Evolutionary conservation across 2,888 invertebrate species (phyloP).

Genomic region (Acronicta leporina): DNA sequence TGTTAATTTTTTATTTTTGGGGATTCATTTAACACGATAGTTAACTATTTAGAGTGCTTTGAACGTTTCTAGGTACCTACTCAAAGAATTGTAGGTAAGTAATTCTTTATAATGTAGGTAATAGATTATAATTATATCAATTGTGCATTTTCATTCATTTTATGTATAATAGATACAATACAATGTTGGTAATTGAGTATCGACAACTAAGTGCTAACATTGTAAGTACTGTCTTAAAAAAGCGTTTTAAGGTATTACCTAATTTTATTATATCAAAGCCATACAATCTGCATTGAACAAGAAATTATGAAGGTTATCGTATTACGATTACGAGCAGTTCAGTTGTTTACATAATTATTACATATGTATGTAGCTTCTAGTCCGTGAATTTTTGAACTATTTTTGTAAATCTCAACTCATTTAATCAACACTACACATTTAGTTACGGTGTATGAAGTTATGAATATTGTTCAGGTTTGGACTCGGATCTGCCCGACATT

Average conservation of each 20-base stretch:
- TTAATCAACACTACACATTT: conserved; percentile 12
- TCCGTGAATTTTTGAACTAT: conserved; percentile 72
- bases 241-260: too few relatives aligned
- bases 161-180: too few relatives aligned
- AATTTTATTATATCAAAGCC: background rate
- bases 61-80: too few relatives aligned
- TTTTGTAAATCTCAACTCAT: conserved; percentile 23
- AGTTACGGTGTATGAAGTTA: conserved; percentile 59
- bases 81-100: background rate
- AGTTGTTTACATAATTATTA: conserved; percentile 24
- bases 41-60: too few relatives aligned
- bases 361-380: conserved; percentile 56
- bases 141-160: too few relatives aligned
- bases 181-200: too few relatives aligned
- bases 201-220: too few relatives aligned
- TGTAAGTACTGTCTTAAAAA: too few relatives aligned
- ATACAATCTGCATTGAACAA: conserved; percentile 8
- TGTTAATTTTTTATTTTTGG: too few relatives aligned
- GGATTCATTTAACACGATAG: too few relatives aligned
- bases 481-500: conserved; percentile 83
- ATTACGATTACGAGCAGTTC: conserved; percentile 8
- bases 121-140: too few relatives aligned
- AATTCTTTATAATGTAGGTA: too few relatives aligned
- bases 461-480: conserved; percentile 85
- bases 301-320: conserved; percentile 21